phyloP scores from a whole-genome alignment of 2,888 invertebrate genomes.

The Tenthredo notha region DNA sequence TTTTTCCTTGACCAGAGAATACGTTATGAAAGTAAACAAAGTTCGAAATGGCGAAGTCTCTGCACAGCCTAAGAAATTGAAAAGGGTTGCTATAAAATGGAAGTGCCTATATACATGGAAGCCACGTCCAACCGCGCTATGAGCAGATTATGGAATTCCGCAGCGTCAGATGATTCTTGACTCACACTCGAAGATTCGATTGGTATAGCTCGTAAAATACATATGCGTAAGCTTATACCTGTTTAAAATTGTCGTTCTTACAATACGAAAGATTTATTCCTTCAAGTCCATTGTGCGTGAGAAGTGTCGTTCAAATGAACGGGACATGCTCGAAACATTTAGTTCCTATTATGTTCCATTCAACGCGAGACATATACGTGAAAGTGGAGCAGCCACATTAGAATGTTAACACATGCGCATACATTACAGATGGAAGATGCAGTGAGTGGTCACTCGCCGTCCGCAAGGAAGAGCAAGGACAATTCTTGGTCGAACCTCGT shows the following conservation, averaged over 20 bases:
- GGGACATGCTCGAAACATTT: conserved; percentile 52
- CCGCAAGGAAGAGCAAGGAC: conserved; percentile 46
- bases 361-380: conserved; percentile 49
- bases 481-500: conserved; percentile 50
- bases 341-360: conserved; percentile 55
- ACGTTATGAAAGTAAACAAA: conserved; percentile 43
- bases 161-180: conserved; percentile 27
- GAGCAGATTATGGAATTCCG: background rate
- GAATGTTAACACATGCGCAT: conserved; percentile 55
- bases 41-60: background rate
- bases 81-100: conserved; percentile 19
- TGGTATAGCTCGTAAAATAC: background rate
- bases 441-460: conserved; percentile 53
- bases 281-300: conserved; percentile 47
- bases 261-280: conserved; percentile 39
- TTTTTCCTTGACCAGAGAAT: background rate
- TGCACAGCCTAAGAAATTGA: conserved; percentile 25
- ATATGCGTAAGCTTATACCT: background rate
- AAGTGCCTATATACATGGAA: conserved; percentile 13
- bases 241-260: background rate
- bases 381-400: conserved; percentile 54
- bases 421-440: conserved; percentile 52
- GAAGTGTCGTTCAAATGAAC: conserved; percentile 44
- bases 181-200: background rate
- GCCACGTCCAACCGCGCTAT: background rate